Conservation (phyloP, 1,140 invertebrate genomes). For the Drosophila nannoptera region DNA sequence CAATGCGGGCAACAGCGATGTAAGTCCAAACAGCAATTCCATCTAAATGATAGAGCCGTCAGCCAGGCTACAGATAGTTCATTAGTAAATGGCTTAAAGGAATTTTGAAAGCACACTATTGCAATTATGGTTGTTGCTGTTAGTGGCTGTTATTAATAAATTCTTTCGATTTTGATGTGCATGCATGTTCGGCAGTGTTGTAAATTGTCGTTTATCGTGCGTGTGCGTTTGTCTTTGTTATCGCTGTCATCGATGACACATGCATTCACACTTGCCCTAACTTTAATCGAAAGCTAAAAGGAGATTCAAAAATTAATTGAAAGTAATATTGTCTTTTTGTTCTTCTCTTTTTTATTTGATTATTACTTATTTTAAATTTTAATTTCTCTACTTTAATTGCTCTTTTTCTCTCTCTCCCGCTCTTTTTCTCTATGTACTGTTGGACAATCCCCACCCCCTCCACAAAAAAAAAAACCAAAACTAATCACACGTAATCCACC, state of each 20-base stretch:
- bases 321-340: constrained; percentile 12
- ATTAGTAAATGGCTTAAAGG: not conserved
- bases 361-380: constrained; percentile 15
- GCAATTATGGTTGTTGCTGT: constrained; percentile 46
- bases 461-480: not conserved
- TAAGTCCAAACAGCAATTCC: constrained; percentile 34
- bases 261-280: not conserved
- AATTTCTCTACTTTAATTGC: constrained; percentile 18
- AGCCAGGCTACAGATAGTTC: constrained; percentile 6
- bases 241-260: constrained; percentile 6
- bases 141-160: constrained; percentile 21
- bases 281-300: not conserved
- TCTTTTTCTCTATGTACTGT: constrained; percentile 21
- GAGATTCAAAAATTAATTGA: not conserved
- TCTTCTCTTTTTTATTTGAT: constrained; percentile 16
- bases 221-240: constrained; percentile 8
- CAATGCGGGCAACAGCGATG: constrained; percentile 25
- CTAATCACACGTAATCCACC: constrained; percentile 1
- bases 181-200: constrained; percentile 29
- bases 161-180: constrained; percentile 18
- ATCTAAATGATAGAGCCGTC: not conserved
- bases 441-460: not conserved
- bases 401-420: not conserved
- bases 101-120: constrained; percentile 1
- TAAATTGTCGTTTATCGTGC: constrained; percentile 10